phyloP scores from a whole-genome alignment of 2,797 vertebrate species.

The Anabas testudineus region DNA sequence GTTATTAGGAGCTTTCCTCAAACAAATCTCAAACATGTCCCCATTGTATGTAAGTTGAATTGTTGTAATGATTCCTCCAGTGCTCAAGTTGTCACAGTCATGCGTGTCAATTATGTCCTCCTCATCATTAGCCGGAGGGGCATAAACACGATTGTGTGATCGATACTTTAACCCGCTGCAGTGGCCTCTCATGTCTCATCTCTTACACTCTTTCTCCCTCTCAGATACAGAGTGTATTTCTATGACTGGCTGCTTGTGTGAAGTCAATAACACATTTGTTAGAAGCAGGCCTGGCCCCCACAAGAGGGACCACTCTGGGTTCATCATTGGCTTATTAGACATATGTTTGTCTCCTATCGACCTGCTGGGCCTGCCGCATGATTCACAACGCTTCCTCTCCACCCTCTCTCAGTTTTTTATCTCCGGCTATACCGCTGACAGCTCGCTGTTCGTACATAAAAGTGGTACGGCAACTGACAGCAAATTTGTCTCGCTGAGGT shows the following conservation, averaged over 20 bases:
- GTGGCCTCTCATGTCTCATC: conserved; percentile 48
- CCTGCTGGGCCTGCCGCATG: conserved; percentile 49
- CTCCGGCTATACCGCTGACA: conserved; percentile 49
- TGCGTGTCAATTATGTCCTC: conserved; percentile 55
- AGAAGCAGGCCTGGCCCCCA: conserved; percentile 45
- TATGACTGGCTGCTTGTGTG: conserved; percentile 59
- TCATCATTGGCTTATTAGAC: conserved; percentile 80
- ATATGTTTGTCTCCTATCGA: conserved; percentile 76
- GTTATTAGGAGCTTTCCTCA: conserved; percentile 16
- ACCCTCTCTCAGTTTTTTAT: conserved; percentile 30
- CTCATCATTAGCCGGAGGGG: conserved; percentile 49
- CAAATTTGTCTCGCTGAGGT: conserved; percentile 70
- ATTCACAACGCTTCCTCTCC: conserved; percentile 40
- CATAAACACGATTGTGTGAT: conserved; percentile 50
- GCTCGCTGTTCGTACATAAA: conserved; percentile 63
- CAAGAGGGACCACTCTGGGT: conserved; percentile 72
- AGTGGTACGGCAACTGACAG: conserved; percentile 60
- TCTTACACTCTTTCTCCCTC: conserved; percentile 32
- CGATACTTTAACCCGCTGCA: conserved; percentile 58
- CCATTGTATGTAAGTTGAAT: conserved; percentile 22
- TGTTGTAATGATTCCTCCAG: conserved; percentile 48
- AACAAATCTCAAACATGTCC: conserved; percentile 30
- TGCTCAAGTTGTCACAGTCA: conserved; percentile 47
- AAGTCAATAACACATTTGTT: conserved; percentile 81
- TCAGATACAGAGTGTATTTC: conserved; percentile 48